Evolutionary conservation across 1,140 invertebrate species (phyloP).

Genomic region (Cotesia chilonis): DNA sequence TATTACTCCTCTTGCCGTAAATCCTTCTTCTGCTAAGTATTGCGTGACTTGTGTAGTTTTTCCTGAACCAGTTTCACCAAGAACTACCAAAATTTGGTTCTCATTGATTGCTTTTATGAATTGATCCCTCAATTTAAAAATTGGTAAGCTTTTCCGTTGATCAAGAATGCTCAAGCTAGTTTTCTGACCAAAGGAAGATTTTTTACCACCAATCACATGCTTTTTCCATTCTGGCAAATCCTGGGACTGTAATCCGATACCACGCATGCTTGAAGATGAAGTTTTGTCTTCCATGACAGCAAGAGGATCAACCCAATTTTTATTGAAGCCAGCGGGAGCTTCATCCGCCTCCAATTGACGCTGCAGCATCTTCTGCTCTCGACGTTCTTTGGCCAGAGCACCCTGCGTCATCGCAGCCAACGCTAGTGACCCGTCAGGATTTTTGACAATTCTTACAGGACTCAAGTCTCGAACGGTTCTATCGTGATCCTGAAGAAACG

Average conservation of each 20-base stretch:
- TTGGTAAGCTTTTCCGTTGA: conserved; percentile 94
- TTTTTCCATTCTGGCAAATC: conserved; percentile 99
- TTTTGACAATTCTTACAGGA: conserved; percentile 97
- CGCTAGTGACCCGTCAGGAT: conserved; percentile 97
- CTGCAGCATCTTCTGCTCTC: conserved; percentile 92
- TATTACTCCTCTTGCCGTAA: conserved; percentile 91
- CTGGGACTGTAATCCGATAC: conserved; percentile 81
- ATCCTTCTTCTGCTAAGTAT: conserved; percentile 94
- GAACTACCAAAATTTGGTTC: conserved; percentile 98
- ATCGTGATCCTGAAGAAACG: conserved; percentile 92
- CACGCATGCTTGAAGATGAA: conserved; percentile 80
- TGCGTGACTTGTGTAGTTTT: conserved; percentile 99
- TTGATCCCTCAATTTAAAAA: conserved; percentile 95
- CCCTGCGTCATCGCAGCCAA: conserved; percentile 99
- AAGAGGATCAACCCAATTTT: conserved; percentile 96
- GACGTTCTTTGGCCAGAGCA: conserved; percentile 94
- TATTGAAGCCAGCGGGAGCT: conserved; percentile 80
- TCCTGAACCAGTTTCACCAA: conserved; percentile 98
- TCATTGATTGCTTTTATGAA: conserved; percentile 94
- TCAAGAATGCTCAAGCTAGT: conserved; percentile 95
- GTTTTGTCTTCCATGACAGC: conserved; percentile 80
- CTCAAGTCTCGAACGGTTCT: conserved; percentile 90
- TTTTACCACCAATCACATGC: conserved; percentile 96
- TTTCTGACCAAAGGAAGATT: conserved; percentile 97
- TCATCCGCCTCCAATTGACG: conserved; percentile 90